Evolutionary conservation across 2,797 vertebrate species (phyloP).

Genomic region (Arremon brunneinucha): DNA sequence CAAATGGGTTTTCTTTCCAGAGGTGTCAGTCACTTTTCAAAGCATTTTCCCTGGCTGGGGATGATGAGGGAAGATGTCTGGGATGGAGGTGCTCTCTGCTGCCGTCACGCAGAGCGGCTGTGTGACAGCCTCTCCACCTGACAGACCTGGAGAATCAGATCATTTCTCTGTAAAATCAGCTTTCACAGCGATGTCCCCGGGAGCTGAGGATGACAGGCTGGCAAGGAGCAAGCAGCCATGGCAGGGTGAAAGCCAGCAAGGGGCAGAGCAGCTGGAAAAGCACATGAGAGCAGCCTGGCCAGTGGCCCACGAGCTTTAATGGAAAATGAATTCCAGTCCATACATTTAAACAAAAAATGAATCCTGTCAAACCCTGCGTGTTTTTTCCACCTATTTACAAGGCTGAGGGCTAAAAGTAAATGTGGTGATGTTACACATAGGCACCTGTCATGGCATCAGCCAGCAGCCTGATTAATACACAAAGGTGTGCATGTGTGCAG

Average conservation of each 20-base stretch:
- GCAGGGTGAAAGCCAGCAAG: neutral
- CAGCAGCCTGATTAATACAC: neutral
- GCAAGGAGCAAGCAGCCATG: neutral
- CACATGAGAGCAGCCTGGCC: neutral
- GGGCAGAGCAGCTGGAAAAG: neutral
- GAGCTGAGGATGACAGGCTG: neutral
- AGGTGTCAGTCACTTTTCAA: constrained; percentile 2
- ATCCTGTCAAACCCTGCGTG: neutral
- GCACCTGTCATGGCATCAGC: neutral
- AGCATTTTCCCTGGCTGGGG: neutral
- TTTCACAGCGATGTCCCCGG: fast-evolving
- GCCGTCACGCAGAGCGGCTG: neutral
- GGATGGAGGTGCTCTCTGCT: constrained; percentile 17
- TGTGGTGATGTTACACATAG: neutral
- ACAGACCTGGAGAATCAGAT: neutral
- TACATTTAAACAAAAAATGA: neutral
- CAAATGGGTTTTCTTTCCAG: neutral
- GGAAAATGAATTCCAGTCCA: neutral
- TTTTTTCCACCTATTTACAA: neutral
- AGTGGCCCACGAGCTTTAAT: neutral
- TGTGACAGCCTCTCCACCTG: constrained; percentile 11
- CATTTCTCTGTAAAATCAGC: neutral
- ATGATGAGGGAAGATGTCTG: neutral
- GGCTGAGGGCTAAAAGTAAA: neutral
- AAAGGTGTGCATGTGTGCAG: neutral